These are phyloP conservation scores for Xiphophorus hellerii DNA, from an alignment of 2,113 vertebrate species.

Conservation along the genomic window DNA sequence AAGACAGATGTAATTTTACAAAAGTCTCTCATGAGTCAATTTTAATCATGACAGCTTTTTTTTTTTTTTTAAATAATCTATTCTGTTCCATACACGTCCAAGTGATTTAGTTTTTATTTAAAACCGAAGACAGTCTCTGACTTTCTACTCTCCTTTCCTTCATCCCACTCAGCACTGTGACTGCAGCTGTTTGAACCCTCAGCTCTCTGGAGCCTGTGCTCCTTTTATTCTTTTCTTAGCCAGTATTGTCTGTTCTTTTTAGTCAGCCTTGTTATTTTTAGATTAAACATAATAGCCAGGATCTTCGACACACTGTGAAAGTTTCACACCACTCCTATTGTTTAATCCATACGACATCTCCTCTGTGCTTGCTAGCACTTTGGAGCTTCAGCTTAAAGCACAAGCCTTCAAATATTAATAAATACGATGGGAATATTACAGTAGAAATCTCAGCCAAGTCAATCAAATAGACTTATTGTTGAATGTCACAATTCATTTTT, in stretches of 20 bases:
- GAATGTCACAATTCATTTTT: constrained; percentile 79
- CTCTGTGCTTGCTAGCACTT: constrained; percentile 65
- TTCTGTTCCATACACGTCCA: constrained; percentile 59
- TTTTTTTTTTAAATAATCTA: constrained; percentile 40
- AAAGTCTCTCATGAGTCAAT: constrained; percentile 39
- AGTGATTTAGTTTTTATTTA: constrained; percentile 66
- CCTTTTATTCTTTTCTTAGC: constrained; percentile 51
- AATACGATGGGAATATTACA: constrained; percentile 76
- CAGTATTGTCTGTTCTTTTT: constrained; percentile 76
- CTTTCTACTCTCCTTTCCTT: constrained; percentile 60
- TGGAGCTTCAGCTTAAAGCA: constrained; percentile 60
- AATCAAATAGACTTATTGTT: constrained; percentile 76
- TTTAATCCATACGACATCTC: constrained; percentile 78
- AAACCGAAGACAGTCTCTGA: constrained; percentile 66
- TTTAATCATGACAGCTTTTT: constrained; percentile 25
- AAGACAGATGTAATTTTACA: constrained; percentile 24
- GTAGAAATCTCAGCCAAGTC: constrained; percentile 72
- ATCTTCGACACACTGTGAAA: constrained; percentile 71
- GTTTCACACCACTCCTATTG: constrained; percentile 69
- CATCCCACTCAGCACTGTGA: constrained; percentile 66
- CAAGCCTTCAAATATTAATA: constrained; percentile 74
- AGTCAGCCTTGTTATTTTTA: constrained; percentile 86
- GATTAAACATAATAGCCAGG: constrained; percentile 76
- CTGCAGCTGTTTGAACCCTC: constrained; percentile 67
- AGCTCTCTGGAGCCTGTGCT: constrained; percentile 60